These are phyloP conservation scores for Paralichthys olivaceus DNA, from an alignment of 2,113 vertebrate genomes.

Conservation along the genomic window DNA sequence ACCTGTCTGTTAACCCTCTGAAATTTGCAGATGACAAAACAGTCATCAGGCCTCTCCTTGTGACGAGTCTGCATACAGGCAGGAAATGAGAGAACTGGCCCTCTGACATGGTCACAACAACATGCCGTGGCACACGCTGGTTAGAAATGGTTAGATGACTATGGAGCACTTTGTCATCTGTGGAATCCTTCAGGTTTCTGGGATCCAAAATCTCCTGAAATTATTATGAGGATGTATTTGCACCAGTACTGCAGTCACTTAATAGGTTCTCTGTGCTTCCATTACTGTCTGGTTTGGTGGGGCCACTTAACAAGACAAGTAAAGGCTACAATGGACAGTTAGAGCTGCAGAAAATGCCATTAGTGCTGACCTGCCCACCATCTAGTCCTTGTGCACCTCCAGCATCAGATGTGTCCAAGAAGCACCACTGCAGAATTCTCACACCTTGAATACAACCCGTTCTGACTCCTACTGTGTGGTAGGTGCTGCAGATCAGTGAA, in stretches of 20 bases:
- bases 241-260: neutral
- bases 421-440: neutral
- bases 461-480: neutral
- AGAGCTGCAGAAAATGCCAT: neutral
- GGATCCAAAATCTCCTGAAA: neutral
- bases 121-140: neutral
- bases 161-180: neutral
- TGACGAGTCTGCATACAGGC: neutral
- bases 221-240: neutral
- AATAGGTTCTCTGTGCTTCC: neutral
- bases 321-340: neutral
- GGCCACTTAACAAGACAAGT: neutral
- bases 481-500: neutral
- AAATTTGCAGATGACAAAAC: neutral
- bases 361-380: neutral
- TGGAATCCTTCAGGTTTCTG: neutral
- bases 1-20: conserved; percentile 4
- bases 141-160: neutral
- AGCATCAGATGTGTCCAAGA: neutral
- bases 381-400: neutral
- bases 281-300: neutral
- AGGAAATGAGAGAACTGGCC: neutral
- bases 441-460: neutral
- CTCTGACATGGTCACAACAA: neutral
- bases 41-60: neutral